Evolutionary conservation across 1,140 invertebrate genomes (phyloP).

Genomic region (Cydia strobilella): DNA sequence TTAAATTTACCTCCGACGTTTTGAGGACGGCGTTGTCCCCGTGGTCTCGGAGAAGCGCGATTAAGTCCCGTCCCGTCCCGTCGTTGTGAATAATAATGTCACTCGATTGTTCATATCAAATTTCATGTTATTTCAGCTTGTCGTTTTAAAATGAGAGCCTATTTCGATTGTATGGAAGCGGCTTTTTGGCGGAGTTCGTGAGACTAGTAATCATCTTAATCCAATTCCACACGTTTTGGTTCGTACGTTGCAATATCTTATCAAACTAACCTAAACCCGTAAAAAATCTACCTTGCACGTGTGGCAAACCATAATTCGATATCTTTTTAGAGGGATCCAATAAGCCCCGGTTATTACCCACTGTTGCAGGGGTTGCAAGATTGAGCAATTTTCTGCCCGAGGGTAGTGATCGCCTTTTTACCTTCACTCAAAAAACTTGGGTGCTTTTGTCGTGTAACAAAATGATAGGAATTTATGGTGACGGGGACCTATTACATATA

Average conservation of each 20-base stretch:
- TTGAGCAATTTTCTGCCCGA: conserved; percentile 18
- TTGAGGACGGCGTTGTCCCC: too few species aligned
- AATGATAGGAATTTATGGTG: conserved; percentile 6
- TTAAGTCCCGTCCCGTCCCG: too few species aligned
- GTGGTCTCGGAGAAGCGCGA: too few species aligned
- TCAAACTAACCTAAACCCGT: neutral
- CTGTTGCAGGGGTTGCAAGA: conserved; percentile 7
- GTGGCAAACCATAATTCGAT: conserved; percentile 12
- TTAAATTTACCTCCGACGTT: too few species aligned
- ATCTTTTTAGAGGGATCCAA: conserved; percentile 31
- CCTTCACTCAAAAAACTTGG: conserved; percentile 2
- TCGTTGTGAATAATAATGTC: too few species aligned
- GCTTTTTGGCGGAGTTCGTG: too few species aligned
- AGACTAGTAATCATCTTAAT: too few species aligned
- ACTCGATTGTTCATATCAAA: too few species aligned
- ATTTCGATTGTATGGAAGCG: too few species aligned
- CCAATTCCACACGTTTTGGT: too few species aligned
- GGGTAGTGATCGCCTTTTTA: conserved; percentile 26
- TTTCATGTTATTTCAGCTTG: too few species aligned
- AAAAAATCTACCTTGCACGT: neutral
- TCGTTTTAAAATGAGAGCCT: too few species aligned
- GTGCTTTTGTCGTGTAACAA: neutral
- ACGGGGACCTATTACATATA: neutral
- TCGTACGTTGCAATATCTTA: neutral
- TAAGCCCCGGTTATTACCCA: conserved; percentile 6